Percentiles rank a stretch among this genome's conserved stretches.
phyloP scores from a whole-genome alignment of 1,140 invertebrate species.

The Drosophila insularis region DNA sequence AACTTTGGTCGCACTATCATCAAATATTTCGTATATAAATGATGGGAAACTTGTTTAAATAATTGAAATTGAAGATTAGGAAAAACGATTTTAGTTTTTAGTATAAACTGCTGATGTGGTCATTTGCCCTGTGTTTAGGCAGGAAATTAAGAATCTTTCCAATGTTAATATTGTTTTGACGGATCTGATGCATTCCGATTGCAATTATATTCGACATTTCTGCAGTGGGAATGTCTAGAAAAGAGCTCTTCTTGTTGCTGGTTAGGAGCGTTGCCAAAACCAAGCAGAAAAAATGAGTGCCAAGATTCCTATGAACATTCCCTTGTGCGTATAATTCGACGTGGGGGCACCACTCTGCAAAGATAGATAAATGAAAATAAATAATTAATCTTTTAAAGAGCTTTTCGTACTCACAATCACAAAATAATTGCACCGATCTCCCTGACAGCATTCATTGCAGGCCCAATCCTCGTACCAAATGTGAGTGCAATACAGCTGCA shows the following conservation, averaged over 20 bases:
- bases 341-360: constrained; percentile 55
- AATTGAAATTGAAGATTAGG: neutral
- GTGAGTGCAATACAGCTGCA: constrained; percentile 91
- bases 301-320: neutral
- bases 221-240: constrained; percentile 21
- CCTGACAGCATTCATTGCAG: constrained; percentile 98
- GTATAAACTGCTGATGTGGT: neutral
- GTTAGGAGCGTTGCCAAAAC: constrained; percentile 25
- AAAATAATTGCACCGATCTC: constrained; percentile 98
- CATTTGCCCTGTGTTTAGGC: neutral
- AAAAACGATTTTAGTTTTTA: neutral
- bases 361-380: neutral
- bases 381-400: no score
- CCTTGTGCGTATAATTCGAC: neutral
- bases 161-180: no score
- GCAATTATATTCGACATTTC: neutral
- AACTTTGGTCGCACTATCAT: neutral
- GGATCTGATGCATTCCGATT: neutral
- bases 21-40: neutral
- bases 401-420: constrained; percentile 91
- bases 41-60: neutral
- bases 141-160: neutral
- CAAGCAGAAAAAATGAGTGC: neutral
- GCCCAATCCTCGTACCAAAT: constrained; percentile 99
- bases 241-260: neutral